phyloP scores from a whole-genome alignment of 2,113 vertebrate genomes.

The Notarius lentiginosus region DNA sequence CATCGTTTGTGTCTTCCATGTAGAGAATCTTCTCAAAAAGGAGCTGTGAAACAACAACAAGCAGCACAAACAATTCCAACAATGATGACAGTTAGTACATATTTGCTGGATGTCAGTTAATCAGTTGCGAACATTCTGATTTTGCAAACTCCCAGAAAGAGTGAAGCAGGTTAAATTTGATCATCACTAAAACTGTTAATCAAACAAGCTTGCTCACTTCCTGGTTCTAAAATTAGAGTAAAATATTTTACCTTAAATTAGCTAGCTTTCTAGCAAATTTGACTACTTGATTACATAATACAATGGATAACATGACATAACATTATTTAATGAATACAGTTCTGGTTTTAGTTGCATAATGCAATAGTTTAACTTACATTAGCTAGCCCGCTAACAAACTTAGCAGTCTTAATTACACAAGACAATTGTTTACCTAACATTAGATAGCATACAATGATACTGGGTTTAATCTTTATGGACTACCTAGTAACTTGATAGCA shows the following conservation, averaged over 20 bases:
- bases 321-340: neutral
- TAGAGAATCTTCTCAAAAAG: neutral
- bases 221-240: neutral
- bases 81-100: neutral
- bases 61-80: neutral
- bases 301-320: neutral
- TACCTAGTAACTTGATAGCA: no score
- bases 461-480: neutral
- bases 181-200: neutral
- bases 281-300: neutral
- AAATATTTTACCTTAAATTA: neutral
- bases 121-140: neutral
- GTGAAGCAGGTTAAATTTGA: neutral
- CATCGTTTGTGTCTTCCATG: conserved; percentile 1
- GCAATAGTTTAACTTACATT: neutral
- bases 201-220: neutral
- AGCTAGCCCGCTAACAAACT: neutral
- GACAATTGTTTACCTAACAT: neutral
- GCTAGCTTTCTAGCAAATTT: neutral
- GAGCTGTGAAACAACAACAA: neutral
- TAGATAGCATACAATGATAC: neutral
- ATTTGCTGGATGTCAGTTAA: neutral
- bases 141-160: neutral
- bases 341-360: neutral
- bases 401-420: neutral